phyloP scores from a whole-genome alignment of 2,888 invertebrate genomes.

The Prenolepis imparis region DNA sequence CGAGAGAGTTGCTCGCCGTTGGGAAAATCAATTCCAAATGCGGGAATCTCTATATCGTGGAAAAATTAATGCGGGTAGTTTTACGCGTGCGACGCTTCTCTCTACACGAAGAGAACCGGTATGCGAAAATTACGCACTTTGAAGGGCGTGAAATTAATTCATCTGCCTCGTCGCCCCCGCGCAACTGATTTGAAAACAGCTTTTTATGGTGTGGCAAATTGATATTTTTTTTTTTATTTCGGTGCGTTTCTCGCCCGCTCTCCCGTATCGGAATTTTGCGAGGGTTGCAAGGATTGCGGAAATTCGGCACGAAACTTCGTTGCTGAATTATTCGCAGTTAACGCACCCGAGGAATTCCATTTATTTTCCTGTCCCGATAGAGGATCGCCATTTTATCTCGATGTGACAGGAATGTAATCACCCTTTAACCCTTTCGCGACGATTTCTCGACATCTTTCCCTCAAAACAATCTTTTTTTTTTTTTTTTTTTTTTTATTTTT shows the following conservation, averaged over 20 bases:
- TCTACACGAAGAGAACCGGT: neutral
- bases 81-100: neutral
- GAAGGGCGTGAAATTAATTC: constrained; percentile 26
- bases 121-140: constrained; percentile 30
- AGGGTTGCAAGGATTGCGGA: constrained; percentile 9
- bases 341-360: constrained; percentile 37
- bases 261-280: constrained; percentile 27
- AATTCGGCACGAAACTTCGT: constrained; percentile 34
- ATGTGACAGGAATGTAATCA: constrained; percentile 15
- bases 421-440: neutral
- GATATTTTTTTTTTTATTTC: constrained; percentile 25
- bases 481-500: neutral
- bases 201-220: constrained; percentile 11
- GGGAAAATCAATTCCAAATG: constrained; percentile 8
- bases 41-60: neutral
- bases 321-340: constrained; percentile 43
- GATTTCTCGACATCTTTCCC: neutral
- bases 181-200: constrained; percentile 6
- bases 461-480: neutral
- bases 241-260: neutral
- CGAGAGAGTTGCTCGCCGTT: neutral
- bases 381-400: constrained; percentile 22
- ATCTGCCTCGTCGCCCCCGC: neutral
- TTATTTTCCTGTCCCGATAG: constrained; percentile 35
- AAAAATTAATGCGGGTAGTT: constrained; percentile 24